Base-by-base conservation (phyloP, 2,888 invertebrate species). In the Lasioglossum vierecki region DNA sequence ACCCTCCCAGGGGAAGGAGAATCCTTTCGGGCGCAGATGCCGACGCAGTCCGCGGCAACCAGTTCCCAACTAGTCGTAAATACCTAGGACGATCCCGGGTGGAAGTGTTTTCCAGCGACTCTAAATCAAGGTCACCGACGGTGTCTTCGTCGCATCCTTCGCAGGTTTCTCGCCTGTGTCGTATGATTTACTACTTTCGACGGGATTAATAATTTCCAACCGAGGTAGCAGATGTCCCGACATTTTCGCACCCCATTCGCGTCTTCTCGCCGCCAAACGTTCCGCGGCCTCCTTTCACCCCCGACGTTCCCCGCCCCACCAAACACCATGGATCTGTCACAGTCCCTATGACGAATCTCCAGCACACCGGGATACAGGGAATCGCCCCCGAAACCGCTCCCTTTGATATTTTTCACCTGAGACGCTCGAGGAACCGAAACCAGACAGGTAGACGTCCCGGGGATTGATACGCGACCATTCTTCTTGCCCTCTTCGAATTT, bases 211-310 rank as follows among this genome's bases (percentile, higher is more conserved):
- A 94, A 94, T 94, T 94, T 93, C 91, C 90, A 86, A 73, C 87
- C 89, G 88, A 88, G 92, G 94, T 90, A 93, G 92, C 94, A 94
- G 94, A 94, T 94, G 94, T 94, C 92, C 92, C 89, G 91, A 94
- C 93, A 93, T 93, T 93, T 93, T 93, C 91, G 82, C 88, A 86
- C 85, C 88, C 88, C 83, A 83, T 87, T 88, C 81, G 81, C 81
- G 81, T 66, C 66, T 66, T 66, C 66, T 30, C 66, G 66, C 30
- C 66, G 66, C 66, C 35, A 18, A 63, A 63, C 66, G 66, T 6
- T 66, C 66, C 66, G 66, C 66, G 66, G 18, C 66, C 3, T 76
- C 84, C 76, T 63, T 66, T 63, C 63, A 53, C 39, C 77, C 26
- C 30, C 18, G 49, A 46, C 66, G n/a, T 13, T 49, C 8, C 18